These are phyloP conservation scores for Papilio gigon DNA, from an alignment of 2,888 invertebrate species.

Conservation along the genomic window DNA sequence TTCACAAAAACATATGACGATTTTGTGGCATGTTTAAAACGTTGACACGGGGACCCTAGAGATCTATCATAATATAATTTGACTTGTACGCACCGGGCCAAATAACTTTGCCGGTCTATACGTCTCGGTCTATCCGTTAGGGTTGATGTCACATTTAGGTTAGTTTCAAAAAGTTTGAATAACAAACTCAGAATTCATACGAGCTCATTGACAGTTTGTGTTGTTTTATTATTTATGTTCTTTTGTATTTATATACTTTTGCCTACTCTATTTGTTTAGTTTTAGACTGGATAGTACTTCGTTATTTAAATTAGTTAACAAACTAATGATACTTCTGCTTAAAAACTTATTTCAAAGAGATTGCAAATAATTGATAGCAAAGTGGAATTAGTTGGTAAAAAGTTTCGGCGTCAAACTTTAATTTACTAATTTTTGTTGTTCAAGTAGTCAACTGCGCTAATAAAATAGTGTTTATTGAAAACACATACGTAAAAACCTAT, in stretches of 20 bases:
- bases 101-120: too few relatives aligned
- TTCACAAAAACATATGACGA: too few relatives aligned
- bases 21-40: too few relatives aligned
- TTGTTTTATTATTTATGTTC: constrained; percentile 6
- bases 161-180: constrained; percentile 8
- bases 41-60: too few relatives aligned
- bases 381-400: too few relatives aligned
- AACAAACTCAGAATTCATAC: constrained; percentile 7
- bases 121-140: constrained; percentile 1
- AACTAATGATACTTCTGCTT: neutral
- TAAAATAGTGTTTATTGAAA: constrained; percentile 19
- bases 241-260: neutral
- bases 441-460: neutral
- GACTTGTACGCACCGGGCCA: too few relatives aligned
- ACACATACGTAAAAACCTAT: constrained; percentile 32
- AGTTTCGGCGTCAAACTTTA: too few relatives aligned
- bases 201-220: neutral
- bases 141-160: constrained; percentile 18
- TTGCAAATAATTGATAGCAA: neutral
- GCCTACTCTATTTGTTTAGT: neutral
- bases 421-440: too few relatives aligned
- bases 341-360: neutral
- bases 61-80: too few relatives aligned
- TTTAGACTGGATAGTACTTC: neutral
- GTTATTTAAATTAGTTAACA: neutral